These are phyloP conservation scores for Cydia fagiglandana DNA, from an alignment of 1,140 invertebrate species.

Conservation along the genomic window DNA sequence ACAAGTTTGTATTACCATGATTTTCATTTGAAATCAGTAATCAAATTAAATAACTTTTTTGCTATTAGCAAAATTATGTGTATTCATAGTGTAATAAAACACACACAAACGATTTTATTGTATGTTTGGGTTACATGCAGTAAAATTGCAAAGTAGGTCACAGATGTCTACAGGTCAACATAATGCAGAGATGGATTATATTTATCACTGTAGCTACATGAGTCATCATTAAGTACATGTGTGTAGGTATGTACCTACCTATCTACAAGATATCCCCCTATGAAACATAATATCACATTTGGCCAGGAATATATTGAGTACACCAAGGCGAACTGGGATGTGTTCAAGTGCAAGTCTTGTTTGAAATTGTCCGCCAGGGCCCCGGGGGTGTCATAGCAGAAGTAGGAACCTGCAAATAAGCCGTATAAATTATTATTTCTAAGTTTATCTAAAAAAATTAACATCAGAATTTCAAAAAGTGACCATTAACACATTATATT, in stretches of 20 bases:
- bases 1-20: not conserved
- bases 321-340: slow-evolving; percentile 90
- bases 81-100: too few relatives aligned
- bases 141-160: slow-evolving; percentile 12
- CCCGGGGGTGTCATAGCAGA: slow-evolving; percentile 98
- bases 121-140: not conserved
- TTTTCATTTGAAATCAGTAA: too few relatives aligned
- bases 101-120: too few relatives aligned
- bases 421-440: slow-evolving; percentile 17
- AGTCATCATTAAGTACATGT: slow-evolving; percentile 5
- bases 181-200: not conserved
- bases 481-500: too few relatives aligned
- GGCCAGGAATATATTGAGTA: slow-evolving; percentile 99
- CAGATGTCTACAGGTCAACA: not conserved
- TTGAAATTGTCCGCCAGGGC: slow-evolving; percentile 94
- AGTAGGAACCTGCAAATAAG: slow-evolving; percentile 91
- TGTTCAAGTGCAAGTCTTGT: slow-evolving; percentile 89
- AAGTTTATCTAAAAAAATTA: slow-evolving; percentile 10
- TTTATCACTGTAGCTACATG: not conserved
- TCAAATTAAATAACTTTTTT: not conserved
- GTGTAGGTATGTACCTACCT: slow-evolving; percentile 75
- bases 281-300: slow-evolving; percentile 96
- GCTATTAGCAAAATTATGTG: too few relatives aligned
- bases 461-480: not conserved
- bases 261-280: slow-evolving; percentile 97